phyloP scores from a whole-genome alignment of 2,797 vertebrate species.

The Pyrocephalus nanus region DNA sequence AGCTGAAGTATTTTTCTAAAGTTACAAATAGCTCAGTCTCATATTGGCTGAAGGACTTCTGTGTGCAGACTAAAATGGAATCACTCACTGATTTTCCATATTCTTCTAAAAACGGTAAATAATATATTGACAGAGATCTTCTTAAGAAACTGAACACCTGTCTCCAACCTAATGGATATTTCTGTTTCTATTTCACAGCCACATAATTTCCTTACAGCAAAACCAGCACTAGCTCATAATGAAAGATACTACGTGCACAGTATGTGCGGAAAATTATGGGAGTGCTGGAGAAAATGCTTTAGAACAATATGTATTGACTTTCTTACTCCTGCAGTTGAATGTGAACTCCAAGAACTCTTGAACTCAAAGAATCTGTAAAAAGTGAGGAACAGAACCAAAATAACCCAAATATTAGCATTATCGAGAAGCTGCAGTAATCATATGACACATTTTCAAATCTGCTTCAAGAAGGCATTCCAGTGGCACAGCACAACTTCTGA shows the following conservation, averaged over 20 bases:
- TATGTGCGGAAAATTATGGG: background rate
- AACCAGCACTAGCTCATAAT: background rate
- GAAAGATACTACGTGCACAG: background rate
- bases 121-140: background rate
- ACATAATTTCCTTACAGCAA: background rate
- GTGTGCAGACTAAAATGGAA: background rate
- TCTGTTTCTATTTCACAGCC: background rate
- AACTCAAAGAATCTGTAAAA: background rate
- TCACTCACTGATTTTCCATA: background rate
- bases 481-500: background rate
- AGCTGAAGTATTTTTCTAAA: background rate
- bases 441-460: background rate
- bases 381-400: background rate
- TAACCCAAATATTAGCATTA: background rate
- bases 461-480: background rate
- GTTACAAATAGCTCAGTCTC: background rate
- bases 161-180: background rate
- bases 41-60: background rate
- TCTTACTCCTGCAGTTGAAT: background rate
- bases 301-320: background rate
- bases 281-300: background rate
- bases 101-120: background rate
- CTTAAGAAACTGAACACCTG: background rate
- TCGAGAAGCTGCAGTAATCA: background rate
- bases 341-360: background rate